Base-by-base conservation (phyloP, 1,140 invertebrate species). In the Marisa cornuarietis region DNA sequence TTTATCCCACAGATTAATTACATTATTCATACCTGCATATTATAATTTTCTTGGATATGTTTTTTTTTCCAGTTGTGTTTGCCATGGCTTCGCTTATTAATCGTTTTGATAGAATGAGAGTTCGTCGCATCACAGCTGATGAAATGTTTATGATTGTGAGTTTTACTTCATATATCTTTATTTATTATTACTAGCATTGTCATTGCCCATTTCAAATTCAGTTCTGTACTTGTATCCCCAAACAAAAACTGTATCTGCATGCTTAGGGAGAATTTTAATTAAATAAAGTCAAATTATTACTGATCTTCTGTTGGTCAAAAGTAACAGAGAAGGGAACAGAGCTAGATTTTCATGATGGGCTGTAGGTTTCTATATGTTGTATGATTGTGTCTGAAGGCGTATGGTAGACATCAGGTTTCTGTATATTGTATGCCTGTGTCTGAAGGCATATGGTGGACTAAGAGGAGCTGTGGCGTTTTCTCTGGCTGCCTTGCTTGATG, bases 401-500 rank as follows among this genome's bases (percentile, higher is more conserved):
- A 99, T 91, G 98, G 98, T 85, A 98, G 97, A 74, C 92, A n/a
- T n/a, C n/a, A n/a, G n/a, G n/a, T n/a, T 42, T 42, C 31, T 42
- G 31, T 0, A 42, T 42, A 42, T 42, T 42, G 31, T 42, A 42
- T 42, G 31, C 31, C 31, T 42, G 31, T 42, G 31, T 42, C 31
- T 31, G 16, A 77, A 90, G 97, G 96, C 97, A 1, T 99, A 99
- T 91, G 98, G 98, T 85, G 98, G 97, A 74, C 92, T 99, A 66
- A 93, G 98, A 83, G 98, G 98, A 54, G 98, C 98, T 42, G 97
- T 99, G 20, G 98, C 98, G 54, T 99, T 99, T 90, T 98, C 98
- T 16, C 91, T 99, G 82, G 97, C 98, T 52, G 93, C 98, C 71
- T 93, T 99, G 84, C 96, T 99, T 83, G 93, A 97, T 66, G 87